These are phyloP conservation scores for Myotis findleyi DNA, from an alignment of 2,797 vertebrate species.

Conservation along the genomic window DNA sequence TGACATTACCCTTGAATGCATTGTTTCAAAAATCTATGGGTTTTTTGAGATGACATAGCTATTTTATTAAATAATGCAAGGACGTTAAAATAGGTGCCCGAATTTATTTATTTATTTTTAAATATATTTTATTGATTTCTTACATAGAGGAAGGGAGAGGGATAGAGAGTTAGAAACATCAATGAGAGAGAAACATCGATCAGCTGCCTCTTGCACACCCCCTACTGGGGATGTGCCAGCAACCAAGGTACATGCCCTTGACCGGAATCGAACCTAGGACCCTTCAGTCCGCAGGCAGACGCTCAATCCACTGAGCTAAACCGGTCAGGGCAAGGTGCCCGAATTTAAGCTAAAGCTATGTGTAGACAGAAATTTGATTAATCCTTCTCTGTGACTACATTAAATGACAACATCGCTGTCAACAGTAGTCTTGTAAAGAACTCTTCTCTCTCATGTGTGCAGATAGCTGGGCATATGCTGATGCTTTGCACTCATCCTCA, in stretches of 20 bases:
- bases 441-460: background rate
- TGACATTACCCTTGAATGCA: background rate
- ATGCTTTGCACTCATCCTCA: background rate
- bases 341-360: background rate
- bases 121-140: too few species aligned
- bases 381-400: background rate
- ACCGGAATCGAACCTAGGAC: too few species aligned
- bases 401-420: background rate
- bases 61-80: slow-evolving; percentile 32
- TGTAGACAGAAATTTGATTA: background rate
- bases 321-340: background rate
- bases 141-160: too few species aligned
- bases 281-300: too few species aligned
- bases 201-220: too few species aligned
- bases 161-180: too few species aligned
- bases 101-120: background rate
- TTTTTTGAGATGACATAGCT: background rate
- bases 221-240: too few species aligned
- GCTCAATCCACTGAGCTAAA: too few species aligned
- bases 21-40: background rate
- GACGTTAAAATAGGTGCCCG: slow-evolving; percentile 1
- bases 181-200: too few species aligned
- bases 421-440: background rate
- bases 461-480: background rate
- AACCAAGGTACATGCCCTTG: too few species aligned